Evolutionary conservation across 2,888 invertebrate species (phyloP).

Genomic region (Caradrina clavipalpis): DNA sequence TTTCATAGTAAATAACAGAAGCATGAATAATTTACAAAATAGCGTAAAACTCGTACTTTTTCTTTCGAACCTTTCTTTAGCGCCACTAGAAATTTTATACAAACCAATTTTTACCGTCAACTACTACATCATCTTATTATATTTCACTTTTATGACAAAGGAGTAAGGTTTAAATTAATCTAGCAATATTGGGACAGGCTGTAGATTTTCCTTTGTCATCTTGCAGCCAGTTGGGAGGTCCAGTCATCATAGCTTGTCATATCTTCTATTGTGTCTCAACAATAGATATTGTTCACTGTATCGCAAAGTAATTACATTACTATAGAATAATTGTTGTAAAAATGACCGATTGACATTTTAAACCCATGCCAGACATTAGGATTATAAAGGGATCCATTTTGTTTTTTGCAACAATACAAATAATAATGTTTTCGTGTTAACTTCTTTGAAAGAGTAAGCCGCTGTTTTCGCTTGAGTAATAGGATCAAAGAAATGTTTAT

Average conservation of each 20-base stretch:
- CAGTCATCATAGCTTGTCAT: slow-evolving; percentile 83
- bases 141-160: accelerated
- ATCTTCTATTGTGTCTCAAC: slow-evolving; percentile 70
- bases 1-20: slow-evolving; percentile 60
- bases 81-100: slow-evolving; percentile 69
- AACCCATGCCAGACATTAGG: slow-evolving; percentile 20
- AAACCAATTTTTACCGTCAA: background rate
- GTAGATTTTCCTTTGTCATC: slow-evolving; percentile 16
- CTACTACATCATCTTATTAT: background rate
- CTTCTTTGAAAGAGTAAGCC: slow-evolving; percentile 33
- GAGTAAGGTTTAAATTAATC: slow-evolving; percentile 11
- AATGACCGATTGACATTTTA: slow-evolving; percentile 74
- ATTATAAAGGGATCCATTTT: slow-evolving; percentile 42
- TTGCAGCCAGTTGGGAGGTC: slow-evolving; percentile 79
- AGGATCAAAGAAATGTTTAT: slow-evolving; percentile 44
- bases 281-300: slow-evolving; percentile 78
- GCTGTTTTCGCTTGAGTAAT: slow-evolving; percentile 29
- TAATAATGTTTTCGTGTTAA: slow-evolving; percentile 37
- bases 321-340: slow-evolving; percentile 78
- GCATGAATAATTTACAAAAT: slow-evolving; percentile 70
- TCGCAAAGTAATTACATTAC: slow-evolving; percentile 82
- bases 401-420: slow-evolving; percentile 39
- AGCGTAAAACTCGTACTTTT: slow-evolving; percentile 76
- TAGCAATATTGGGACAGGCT: background rate
- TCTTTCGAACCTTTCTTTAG: slow-evolving; percentile 68